Evolutionary conservation across 2,888 invertebrate species (phyloP).

Genomic region (Nemoura dubitans): DNA sequence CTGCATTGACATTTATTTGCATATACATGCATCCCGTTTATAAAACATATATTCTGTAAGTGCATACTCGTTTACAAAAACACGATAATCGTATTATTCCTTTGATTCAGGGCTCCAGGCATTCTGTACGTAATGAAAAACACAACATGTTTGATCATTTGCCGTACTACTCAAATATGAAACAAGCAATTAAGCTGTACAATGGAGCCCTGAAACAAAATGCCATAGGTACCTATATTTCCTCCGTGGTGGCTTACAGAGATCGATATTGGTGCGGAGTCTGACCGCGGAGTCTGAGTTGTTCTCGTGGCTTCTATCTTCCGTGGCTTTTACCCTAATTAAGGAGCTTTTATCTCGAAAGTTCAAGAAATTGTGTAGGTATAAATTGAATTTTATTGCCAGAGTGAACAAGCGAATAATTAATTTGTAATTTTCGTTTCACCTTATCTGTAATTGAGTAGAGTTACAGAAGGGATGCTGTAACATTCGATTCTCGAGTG

Average conservation of each 20-base stretch:
- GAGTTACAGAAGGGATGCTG: neutral
- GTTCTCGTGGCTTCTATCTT: neutral
- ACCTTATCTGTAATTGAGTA: neutral
- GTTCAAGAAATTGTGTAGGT: neutral
- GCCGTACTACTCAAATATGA: neutral
- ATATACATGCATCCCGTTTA: no score
- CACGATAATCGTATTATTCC: neutral
- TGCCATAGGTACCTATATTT: neutral
- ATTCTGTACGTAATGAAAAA: neutral
- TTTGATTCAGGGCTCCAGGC: neutral
- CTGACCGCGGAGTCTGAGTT: neutral
- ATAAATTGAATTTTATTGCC: neutral
- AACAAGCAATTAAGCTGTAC: neutral
- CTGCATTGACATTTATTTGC: no score
- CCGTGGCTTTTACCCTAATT: neutral
- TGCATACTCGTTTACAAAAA: no score
- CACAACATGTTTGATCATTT: neutral
- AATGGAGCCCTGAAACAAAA: neutral
- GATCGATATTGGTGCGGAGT: neutral
- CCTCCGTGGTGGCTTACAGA: neutral
- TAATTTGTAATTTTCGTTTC: conserved; percentile 7
- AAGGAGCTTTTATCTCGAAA: neutral
- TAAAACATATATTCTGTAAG: no score
- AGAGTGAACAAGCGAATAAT: neutral
- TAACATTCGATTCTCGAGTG: neutral